These are phyloP conservation scores for Colaptes auratus DNA, from an alignment of 2,113 vertebrate genomes.

Conservation along the genomic window DNA sequence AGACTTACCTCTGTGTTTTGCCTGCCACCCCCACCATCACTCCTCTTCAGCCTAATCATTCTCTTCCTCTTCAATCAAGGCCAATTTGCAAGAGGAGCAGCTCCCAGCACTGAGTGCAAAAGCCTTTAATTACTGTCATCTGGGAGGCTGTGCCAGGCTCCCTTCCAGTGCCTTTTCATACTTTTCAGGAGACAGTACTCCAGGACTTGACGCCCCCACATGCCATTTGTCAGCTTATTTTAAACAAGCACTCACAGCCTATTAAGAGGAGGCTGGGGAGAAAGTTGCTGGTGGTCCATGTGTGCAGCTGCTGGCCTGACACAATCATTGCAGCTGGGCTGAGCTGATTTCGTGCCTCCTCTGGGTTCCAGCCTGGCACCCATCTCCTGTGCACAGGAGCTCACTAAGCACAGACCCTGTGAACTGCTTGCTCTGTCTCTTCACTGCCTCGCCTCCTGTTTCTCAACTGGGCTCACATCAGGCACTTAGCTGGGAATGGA, in stretches of 20 bases:
- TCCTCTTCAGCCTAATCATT: constrained; percentile 46
- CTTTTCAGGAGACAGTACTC: not conserved
- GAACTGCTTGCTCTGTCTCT: not conserved
- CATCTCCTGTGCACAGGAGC: not conserved
- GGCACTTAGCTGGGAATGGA: not conserved
- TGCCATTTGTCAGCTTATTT: constrained; percentile 46
- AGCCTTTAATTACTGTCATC: constrained; percentile 62
- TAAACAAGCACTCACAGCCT: not conserved
- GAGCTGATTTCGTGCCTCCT: not conserved
- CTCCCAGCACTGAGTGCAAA: constrained; percentile 9
- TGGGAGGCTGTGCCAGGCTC: constrained; percentile 31
- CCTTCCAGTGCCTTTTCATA: constrained; percentile 31
- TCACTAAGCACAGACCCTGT: fast-evolving
- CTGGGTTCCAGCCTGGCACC: not conserved
- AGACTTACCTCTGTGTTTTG: not conserved
- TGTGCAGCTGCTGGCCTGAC: not conserved
- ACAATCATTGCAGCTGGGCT: fast-evolving
- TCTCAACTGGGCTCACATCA: fast-evolving
- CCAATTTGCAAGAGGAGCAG: constrained; percentile 37
- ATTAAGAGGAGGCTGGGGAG: not conserved
- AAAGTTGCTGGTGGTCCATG: not conserved
- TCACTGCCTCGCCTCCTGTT: not conserved
- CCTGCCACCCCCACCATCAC: constrained; percentile 2
- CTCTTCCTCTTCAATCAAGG: constrained; percentile 57
- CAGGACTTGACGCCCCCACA: not conserved